Percentiles rank a stretch among this genome's conserved stretches.
These are phyloP conservation scores for Pseudomyrmex pallidus DNA, from an alignment of 1,140 invertebrate genomes.

Conservation along the genomic window DNA sequence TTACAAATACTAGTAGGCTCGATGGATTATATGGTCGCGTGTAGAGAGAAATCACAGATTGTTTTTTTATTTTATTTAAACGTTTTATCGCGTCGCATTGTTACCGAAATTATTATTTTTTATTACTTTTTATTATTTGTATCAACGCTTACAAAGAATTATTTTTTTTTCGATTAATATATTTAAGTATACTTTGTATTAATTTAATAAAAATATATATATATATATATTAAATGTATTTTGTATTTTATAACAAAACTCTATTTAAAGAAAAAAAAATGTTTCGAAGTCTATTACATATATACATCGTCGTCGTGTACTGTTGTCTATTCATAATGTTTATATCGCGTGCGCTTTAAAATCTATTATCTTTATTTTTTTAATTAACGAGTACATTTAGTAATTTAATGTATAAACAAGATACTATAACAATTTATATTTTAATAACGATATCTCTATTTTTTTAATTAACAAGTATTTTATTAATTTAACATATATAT, in stretches of 20 bases:
- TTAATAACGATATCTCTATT: slow-evolving; percentile 53
- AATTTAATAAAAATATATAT: slow-evolving; percentile 4
- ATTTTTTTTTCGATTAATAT: slow-evolving; percentile 35
- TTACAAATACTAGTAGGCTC: slow-evolving; percentile 32
- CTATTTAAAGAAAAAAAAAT: no score
- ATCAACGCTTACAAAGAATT: neutral
- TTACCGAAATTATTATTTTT: slow-evolving; percentile 44
- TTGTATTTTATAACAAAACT: no score
- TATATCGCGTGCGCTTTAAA: slow-evolving; percentile 5
- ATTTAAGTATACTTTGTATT: slow-evolving; percentile 21
- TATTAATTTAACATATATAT: slow-evolving; percentile 51
- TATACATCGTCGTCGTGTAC: neutral
- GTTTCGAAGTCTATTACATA: neutral
- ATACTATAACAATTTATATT: slow-evolving; percentile 47
- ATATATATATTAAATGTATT: no score
- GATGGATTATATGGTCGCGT: slow-evolving; percentile 43
- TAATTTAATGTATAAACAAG: slow-evolving; percentile 41
- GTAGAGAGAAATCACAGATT: slow-evolving; percentile 19
- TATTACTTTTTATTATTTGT: slow-evolving; percentile 4
- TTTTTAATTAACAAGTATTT: slow-evolving; percentile 53
- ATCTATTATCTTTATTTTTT: slow-evolving; percentile 27
- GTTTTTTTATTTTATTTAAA: slow-evolving; percentile 33
- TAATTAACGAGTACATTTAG: slow-evolving; percentile 44
- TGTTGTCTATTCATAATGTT: slow-evolving; percentile 17
- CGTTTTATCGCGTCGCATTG: neutral